Conservation (phyloP, 2,888 invertebrate genomes). For the Carabus problematicus region DNA sequence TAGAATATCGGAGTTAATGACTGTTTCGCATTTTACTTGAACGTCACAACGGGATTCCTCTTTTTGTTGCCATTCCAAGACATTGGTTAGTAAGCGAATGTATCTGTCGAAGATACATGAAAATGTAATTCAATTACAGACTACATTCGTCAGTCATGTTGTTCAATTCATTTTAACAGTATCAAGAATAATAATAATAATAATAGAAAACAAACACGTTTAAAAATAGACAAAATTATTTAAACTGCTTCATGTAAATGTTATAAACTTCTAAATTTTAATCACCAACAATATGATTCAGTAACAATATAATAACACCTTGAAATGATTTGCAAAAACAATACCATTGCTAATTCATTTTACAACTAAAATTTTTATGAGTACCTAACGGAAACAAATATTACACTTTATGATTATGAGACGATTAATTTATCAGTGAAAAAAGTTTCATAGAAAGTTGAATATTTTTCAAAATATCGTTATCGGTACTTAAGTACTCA, state of each 20-base stretch:
- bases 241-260: too few species aligned
- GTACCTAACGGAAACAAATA: too few species aligned
- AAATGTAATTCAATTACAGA: not conserved
- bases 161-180: not conserved
- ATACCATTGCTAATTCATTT: too few species aligned
- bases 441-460: too few species aligned
- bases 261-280: too few species aligned
- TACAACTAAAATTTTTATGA: too few species aligned
- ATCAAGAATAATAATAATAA: not conserved
- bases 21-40: constrained; percentile 64
- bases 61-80: constrained; percentile 86
- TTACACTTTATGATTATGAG: too few species aligned
- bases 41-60: constrained; percentile 55
- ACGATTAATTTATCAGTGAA: too few species aligned
- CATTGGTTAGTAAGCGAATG: constrained; percentile 83
- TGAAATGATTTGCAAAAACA: not conserved
- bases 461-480: too few species aligned
- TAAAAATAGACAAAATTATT: not conserved
- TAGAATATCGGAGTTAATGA: constrained; percentile 49
- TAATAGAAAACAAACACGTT: not conserved
- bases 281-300: too few species aligned
- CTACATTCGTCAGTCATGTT: not conserved
- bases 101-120: constrained; percentile 65
- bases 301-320: too few species aligned
- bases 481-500: too few species aligned